A percentile compares a stretch with the other conserved stretches of the same genome.
These are phyloP conservation scores for Trichogramma dendrolimi DNA, from an alignment of 2,888 invertebrate species.

Conservation along the genomic window DNA sequence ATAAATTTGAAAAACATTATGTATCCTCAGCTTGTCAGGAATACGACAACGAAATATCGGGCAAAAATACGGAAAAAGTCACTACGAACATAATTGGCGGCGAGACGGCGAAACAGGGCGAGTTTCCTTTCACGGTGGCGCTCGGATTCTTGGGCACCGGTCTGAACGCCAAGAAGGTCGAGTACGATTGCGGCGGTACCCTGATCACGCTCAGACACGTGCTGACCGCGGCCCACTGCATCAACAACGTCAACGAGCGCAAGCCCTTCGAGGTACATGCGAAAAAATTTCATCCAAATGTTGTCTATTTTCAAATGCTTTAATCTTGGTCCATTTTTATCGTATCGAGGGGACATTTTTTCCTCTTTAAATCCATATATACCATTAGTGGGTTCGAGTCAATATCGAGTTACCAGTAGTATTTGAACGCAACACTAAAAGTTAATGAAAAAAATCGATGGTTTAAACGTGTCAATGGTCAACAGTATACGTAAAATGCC, in stretches of 20 bases:
- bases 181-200: conserved; percentile 44
- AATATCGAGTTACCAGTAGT: too few species aligned
- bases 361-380: too few species aligned
- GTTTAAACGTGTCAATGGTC: too few species aligned
- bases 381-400: too few species aligned
- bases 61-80: conserved; percentile 6
- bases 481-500: too few species aligned
- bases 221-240: conserved; percentile 47
- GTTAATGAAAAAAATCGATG: too few species aligned
- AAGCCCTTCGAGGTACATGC: conserved; percentile 40
- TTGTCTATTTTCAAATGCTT: too few species aligned
- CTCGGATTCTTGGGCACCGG: conserved; percentile 36
- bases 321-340: too few species aligned
- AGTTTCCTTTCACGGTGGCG: conserved; percentile 44
- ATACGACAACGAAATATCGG: conserved; percentile 36
- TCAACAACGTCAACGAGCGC: conserved; percentile 36
- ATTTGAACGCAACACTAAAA: too few species aligned
- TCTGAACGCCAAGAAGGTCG: conserved; percentile 23
- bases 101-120: conserved; percentile 29
- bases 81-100: conserved; percentile 36
- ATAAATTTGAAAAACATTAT: too few species aligned
- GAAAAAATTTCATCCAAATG: neutral
- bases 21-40: conserved; percentile 38
- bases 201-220: conserved; percentile 41
- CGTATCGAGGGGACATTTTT: too few species aligned